A percentile compares a stretch with the other conserved stretches of the same genome.
Conservation (phyloP, 2,888 invertebrate genomes). For the Galeruca laticollis region DNA sequence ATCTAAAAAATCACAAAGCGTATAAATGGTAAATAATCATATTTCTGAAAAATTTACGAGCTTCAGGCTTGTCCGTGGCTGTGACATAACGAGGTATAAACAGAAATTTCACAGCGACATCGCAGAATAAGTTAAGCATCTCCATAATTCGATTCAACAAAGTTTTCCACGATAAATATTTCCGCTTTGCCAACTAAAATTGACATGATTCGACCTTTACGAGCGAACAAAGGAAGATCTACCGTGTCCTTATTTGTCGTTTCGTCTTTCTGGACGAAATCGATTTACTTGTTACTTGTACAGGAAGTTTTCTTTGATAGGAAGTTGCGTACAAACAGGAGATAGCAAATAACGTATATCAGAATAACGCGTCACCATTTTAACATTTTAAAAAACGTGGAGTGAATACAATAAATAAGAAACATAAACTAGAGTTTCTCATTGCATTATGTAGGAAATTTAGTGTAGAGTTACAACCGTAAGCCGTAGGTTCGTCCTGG, state of each 20-base stretch:
- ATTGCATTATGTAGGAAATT: no score
- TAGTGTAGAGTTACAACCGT: no score
- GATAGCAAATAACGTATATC: no score
- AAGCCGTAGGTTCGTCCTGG: no score
- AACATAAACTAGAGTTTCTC: no score
- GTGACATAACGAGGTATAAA: not conserved
- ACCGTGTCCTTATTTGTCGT: not conserved
- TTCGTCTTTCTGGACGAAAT: slow-evolving; percentile 27
- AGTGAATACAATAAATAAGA: no score
- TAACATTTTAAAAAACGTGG: no score
- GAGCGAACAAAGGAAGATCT: slow-evolving; percentile 40
- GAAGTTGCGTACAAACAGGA: no score
- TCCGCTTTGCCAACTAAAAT: slow-evolving; percentile 35
- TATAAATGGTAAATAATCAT: not conserved
- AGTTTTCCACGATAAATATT: slow-evolving; percentile 34
- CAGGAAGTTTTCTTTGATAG: no score
- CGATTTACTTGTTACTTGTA: slow-evolving; percentile 22
- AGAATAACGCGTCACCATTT: no score
- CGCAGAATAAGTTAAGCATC: slow-evolving; percentile 28
- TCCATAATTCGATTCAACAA: slow-evolving; percentile 29
- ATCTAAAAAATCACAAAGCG: not conserved
- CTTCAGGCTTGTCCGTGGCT: not conserved
- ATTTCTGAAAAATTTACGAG: not conserved
- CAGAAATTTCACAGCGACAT: slow-evolving; percentile 15
- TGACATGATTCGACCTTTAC: slow-evolving; percentile 42